Base-by-base conservation (phyloP, 2,113 vertebrate species). In the Trachemys scripta region DNA sequence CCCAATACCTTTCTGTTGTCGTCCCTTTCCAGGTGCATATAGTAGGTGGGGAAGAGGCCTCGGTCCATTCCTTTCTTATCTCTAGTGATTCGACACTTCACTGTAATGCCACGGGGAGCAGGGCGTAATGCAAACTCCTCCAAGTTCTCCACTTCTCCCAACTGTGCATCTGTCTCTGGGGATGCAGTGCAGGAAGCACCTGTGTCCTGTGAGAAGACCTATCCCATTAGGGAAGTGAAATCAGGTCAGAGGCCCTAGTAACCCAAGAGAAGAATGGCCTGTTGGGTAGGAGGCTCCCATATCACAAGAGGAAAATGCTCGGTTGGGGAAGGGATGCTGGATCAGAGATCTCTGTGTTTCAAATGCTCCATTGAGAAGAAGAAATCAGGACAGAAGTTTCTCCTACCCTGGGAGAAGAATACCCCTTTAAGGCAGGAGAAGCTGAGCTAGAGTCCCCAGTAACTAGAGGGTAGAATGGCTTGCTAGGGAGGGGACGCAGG, bases 21-120 rank as follows among this genome's bases (percentile, higher is more conserved):
- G 10, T 99, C 99, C 90, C 98, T 98, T 97, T 99, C 99, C 98
- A 99, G 98, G 96, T 99, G 99, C 99, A 99, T 99, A 95, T 98
- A 99, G 93, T 99, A 99, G 8, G 99, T 99, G 35, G 99, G 99
- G 94, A 99, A 99, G 65, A 99, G 98, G 38, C 99, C 99, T 0
- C 99, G 98, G 96, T 99, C 99, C 99, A 99, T 99, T 51, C 99
- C 99, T 93, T 99, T 99, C 96, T 99, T 99, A 97, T 99, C 99
- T 69, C 99, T 98, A 31, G 98, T 99, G 97, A 99, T 99, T 31
- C 99, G 98, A 81, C 99, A 99, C 96, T 99, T 99, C 0, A 99
- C 97, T 0, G 99, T 99, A 89, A 99, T 10, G 1, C 99, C 99
- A 4, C 99, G 99, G 5, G 99, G 99, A 1, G 99, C 99, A 2